Base-by-base conservation (phyloP, 2,888 invertebrate species). In the Torymus tubicola region DNA sequence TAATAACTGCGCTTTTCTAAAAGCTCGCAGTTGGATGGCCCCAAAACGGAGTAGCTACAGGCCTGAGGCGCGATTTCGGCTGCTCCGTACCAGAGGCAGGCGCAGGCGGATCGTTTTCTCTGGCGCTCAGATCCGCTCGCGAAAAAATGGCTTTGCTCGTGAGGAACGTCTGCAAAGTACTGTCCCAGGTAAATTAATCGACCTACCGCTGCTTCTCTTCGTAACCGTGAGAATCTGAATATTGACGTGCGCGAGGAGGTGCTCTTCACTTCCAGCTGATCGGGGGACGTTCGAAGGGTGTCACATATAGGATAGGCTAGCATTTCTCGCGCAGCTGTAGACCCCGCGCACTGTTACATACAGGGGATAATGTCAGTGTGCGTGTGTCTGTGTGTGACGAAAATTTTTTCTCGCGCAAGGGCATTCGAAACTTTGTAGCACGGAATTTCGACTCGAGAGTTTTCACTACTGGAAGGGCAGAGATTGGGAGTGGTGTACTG, bases 91-190 rank as follows among this genome's bases (percentile, higher is more conserved):
- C 8, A 42, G 42, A 60, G 8, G 31, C 21, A 55, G 57, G 5
- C 58, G 21, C 42, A 65, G 18, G 70, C 64, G 53, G 71, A 64
- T 67, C 71, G 71, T 72, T 72, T 80, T 76, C 57, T 64, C 70
- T 70, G 31, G 63, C 31, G 31, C 14, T 53, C 50, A 42, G 1
- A 13, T 55, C 31, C 16, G 42, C 53, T 69, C 3, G 11, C 55
- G 24, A 78, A 84, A 86, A 88, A 87, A 89, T 89, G 89, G 88
- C 89, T 86, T 85, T 89, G 71, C 84, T 89, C 68, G 86, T 85
- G 72, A 87, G 87, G 82, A 89, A 88, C 82, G 83, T 88, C 82
- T 88, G 86, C 84, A 89, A 87, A 81, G 84, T 85, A 73, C 80
- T 89, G 65, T 84, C 87, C 18, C 89, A 89, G 88, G 89, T 89